Evolutionary conservation across 2,797 vertebrate species (phyloP), one percentile per base, ranked within the genome.

Genomic region (Labroides dimidiatus): DNA sequence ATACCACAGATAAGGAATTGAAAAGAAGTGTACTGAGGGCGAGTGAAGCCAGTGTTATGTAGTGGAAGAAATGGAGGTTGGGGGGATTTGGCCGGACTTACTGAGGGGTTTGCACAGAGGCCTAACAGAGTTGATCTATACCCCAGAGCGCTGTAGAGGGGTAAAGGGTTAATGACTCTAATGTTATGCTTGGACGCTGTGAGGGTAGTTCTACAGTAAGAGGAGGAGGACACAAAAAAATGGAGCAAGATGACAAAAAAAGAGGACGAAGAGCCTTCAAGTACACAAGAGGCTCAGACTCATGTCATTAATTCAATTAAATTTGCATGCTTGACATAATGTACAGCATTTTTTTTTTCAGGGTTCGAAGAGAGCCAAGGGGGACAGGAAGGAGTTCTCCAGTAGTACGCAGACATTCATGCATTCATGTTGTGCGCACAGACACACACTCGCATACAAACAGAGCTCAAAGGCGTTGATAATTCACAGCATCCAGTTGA

Each of bases 261-360:
- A 78, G 74, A 66, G 69, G 71, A 85, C 64, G 93, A 89, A 88
- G 89, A 94, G 91, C 92, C 94, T 89, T 88, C 87, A 78, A 93
- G 87, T 94, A 91, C 92, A 94, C 94, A 90, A 91, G 87, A 93
- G 91, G 89, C 93, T 91, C 86, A 91, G 92, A 91, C 93, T 92
- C 93, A 87, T 93, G 94, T 94, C 95, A 95, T 97, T 96, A 96
- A 95, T 95, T 95, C 95, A 96, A 95, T 96, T 95, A 95, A 87
- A 95, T 95, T 82, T 93, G 90, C 95, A 93, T 82, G 91, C 92
- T 93, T 96, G 95, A 96, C 93, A 94, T 88, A 94, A 93, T 81
- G 91, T 91, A 90, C 93, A 93, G 92, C 84, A 72, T 93, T 82
- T 87, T 77, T 82, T 87, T 77, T 60, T 44, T 44, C 59, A 91